A percentile compares a stretch with the other conserved stretches of the same genome.
phyloP scores from a whole-genome alignment of 2,888 invertebrate genomes.

The Ennomos erosarius region DNA sequence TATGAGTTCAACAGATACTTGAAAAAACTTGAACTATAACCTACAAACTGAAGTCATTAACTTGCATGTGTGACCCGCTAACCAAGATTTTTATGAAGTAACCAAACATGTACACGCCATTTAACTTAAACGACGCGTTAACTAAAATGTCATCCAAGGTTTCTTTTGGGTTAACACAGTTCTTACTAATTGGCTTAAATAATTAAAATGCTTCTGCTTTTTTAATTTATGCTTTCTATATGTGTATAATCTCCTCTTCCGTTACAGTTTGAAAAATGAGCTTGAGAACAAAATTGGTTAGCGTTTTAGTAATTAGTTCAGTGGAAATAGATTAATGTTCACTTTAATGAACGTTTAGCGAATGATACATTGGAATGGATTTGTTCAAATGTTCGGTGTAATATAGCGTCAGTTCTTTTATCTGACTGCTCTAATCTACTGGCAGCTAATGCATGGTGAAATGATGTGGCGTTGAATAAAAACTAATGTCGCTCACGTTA shows the following conservation, averaged over 20 bases:
- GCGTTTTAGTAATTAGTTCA: conserved; percentile 5
- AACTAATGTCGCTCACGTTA: too few relatives aligned
- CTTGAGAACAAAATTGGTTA: conserved; percentile 1
- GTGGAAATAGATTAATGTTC: conserved; percentile 8
- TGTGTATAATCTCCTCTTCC: conserved; percentile 11
- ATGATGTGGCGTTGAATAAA: too few relatives aligned
- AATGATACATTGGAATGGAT: conserved; percentile 9
- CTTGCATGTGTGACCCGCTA: conserved; percentile 32
- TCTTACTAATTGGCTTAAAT: conserved; percentile 23
- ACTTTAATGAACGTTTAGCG: conserved; percentile 10
- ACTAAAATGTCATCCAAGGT: conserved; percentile 26
- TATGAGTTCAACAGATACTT: too few relatives aligned
- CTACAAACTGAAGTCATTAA: conserved; percentile 23
- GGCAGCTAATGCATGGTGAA: too few relatives aligned
- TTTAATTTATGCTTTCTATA: conserved; percentile 8
- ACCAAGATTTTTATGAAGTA: conserved; percentile 33
- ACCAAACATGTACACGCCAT: conserved; percentile 30
- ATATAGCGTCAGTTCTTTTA: too few relatives aligned
- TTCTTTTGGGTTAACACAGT: conserved; percentile 25
- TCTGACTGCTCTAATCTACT: too few relatives aligned
- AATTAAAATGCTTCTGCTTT: conserved; percentile 15
- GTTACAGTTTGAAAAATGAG: conserved; percentile 8
- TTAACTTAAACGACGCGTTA: conserved; percentile 28
- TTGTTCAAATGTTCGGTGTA: not conserved
- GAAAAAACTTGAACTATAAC: conserved; percentile 26